phyloP scores from a whole-genome alignment of 2,797 vertebrate species.

The Lepilemur septentrionalis region DNA sequence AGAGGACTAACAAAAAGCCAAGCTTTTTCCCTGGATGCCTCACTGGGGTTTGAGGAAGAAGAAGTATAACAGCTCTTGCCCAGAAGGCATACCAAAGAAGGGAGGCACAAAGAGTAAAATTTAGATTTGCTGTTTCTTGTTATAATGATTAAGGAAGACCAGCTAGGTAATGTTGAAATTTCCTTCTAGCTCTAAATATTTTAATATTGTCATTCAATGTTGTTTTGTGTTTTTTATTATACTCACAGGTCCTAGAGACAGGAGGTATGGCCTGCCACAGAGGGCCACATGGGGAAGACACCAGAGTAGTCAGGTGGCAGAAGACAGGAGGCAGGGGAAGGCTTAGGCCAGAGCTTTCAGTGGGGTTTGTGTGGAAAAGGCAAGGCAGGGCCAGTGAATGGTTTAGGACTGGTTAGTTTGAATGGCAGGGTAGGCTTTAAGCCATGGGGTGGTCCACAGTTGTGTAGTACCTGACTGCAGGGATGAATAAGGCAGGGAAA shows the following conservation, averaged over 20 bases:
- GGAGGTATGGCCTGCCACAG: rapidly evolving
- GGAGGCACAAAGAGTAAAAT: not conserved
- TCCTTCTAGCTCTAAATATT: not conserved
- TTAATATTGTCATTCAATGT: not conserved
- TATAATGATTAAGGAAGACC: not conserved
- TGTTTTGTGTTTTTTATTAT: not conserved
- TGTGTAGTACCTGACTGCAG: not conserved
- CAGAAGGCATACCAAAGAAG: not conserved
- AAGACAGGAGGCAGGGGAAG: not conserved
- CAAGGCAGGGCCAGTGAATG: not conserved
- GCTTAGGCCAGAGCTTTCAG: not conserved
- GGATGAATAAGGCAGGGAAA: not conserved
- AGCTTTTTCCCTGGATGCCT: not conserved
- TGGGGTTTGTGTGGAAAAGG: not conserved
- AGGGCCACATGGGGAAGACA: not conserved
- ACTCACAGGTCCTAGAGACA: not conserved
- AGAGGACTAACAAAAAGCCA: not conserved
- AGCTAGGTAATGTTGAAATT: not conserved
- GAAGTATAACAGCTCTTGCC: not conserved
- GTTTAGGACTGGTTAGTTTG: not conserved
- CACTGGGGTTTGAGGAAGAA: not conserved
- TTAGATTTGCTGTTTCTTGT: not conserved
- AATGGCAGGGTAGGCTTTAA: not conserved
- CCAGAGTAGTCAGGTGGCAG: not conserved
- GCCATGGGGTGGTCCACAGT: not conserved